Percentiles rank a stretch among this genome's conserved stretches.
These are phyloP conservation scores for Drosophila seguyi DNA, from an alignment of 1,140 invertebrate genomes.

Conservation along the genomic window DNA sequence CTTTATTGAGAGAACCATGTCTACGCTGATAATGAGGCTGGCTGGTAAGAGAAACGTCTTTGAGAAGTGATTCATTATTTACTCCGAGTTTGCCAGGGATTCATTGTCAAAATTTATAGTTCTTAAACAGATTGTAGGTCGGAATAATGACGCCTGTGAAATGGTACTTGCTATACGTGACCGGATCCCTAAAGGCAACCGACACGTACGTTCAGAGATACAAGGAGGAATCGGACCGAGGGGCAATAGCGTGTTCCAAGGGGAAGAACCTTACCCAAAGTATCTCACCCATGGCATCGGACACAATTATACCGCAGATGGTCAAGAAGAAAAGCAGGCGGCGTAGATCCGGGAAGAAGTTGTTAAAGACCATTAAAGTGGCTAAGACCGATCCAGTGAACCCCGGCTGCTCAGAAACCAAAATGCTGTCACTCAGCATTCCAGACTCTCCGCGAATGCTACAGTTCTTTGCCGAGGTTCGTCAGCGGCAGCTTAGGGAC, in stretches of 20 bases:
- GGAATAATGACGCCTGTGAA: constrained; percentile 7
- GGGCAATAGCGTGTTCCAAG: not conserved
- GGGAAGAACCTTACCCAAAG: too few relatives aligned
- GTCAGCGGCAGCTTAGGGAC: constrained; percentile 13
- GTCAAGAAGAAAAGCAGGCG: not conserved
- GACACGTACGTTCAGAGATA: constrained; percentile 24
- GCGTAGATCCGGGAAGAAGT: not conserved
- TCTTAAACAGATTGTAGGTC: not conserved
- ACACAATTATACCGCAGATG: too few relatives aligned
- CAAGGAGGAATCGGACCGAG: not conserved
- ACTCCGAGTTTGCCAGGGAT: not conserved
- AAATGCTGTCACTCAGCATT: not conserved
- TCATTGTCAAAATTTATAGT: constrained; percentile 28
- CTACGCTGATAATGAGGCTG: not conserved
- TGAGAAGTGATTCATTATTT: not conserved
- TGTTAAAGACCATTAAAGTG: not conserved
- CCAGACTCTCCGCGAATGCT: constrained; percentile 31
- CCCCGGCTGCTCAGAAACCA: too few relatives aligned
- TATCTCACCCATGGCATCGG: too few relatives aligned
- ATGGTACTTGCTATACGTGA: constrained; percentile 22
- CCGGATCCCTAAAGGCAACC: constrained; percentile 6
- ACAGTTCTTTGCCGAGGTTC: constrained; percentile 40
- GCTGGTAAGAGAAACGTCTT: not conserved
- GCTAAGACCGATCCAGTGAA: not conserved
- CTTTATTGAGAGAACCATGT: not conserved